phyloP scores from a whole-genome alignment of 2,888 invertebrate genomes.

The Sicus ferrugineus region DNA sequence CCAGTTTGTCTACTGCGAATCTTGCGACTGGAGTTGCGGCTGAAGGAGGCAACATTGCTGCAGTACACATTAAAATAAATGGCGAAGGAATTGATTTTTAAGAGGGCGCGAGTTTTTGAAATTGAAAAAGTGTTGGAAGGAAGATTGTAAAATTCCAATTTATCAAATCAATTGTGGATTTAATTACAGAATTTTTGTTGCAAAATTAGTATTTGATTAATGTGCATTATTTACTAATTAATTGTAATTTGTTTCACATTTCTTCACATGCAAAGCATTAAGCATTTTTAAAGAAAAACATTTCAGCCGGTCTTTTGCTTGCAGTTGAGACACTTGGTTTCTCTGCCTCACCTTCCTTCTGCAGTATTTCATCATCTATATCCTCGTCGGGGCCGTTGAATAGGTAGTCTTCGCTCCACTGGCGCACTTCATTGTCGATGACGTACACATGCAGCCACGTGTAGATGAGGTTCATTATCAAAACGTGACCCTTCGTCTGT shows the following conservation, averaged over 20 bases:
- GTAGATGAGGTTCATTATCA: slow-evolving; percentile 73
- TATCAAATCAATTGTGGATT: too few species aligned
- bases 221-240: too few species aligned
- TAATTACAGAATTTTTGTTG: too few species aligned
- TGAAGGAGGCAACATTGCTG: slow-evolving; percentile 34
- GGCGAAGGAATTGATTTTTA: slow-evolving; percentile 53
- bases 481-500: slow-evolving; percentile 74
- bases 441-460: slow-evolving; percentile 72
- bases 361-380: slow-evolving; percentile 44
- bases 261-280: too few species aligned
- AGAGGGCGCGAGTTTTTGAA: too few species aligned
- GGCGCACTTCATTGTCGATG: slow-evolving; percentile 62
- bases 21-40: slow-evolving; percentile 6
- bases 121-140: too few species aligned
- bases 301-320: slow-evolving; percentile 43
- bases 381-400: slow-evolving; percentile 45
- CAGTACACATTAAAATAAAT: slow-evolving; percentile 55
- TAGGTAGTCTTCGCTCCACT: slow-evolving; percentile 53
- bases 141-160: too few species aligned
- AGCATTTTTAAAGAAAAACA: too few species aligned
- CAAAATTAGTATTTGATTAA: too few species aligned
- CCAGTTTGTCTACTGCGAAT: slow-evolving; percentile 5
- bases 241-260: too few species aligned
- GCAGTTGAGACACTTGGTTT: slow-evolving; percentile 43
- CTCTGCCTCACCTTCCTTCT: slow-evolving; percentile 21